Conservation (phyloP, 2,113 vertebrate genomes). For the Mohoua ochrocephala region DNA sequence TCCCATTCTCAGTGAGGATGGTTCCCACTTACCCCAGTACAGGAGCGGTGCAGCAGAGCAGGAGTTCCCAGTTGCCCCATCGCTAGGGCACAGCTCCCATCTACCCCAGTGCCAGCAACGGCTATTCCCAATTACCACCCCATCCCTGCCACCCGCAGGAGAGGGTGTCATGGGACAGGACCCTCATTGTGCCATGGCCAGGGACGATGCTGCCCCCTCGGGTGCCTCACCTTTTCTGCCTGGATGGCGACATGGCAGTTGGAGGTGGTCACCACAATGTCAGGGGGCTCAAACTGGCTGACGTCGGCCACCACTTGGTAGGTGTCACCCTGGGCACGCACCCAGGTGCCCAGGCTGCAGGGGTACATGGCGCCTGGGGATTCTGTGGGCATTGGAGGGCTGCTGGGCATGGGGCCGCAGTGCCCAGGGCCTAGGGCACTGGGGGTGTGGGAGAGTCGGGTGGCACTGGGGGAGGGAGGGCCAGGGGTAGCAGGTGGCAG, state of each 20-base stretch:
- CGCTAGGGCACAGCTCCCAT: not conserved
- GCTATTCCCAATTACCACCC: not conserved
- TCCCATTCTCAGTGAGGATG: not conserved
- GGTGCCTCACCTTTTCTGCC: constrained; percentile 78
- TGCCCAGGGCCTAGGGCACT: no score
- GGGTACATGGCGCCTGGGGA: constrained; percentile 35
- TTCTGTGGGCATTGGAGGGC: not conserved
- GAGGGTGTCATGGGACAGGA: accelerated
- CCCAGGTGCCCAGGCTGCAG: constrained; percentile 57
- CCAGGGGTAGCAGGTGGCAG: no score
- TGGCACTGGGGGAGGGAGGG: no score
- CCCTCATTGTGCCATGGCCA: accelerated
- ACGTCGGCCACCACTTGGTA: constrained; percentile 80
- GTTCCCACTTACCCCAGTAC: not conserved
- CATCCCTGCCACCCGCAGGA: accelerated
- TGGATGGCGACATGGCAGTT: constrained; percentile 77
- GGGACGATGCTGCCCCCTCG: accelerated
- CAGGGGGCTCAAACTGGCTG: constrained; percentile 82
- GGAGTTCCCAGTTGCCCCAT: not conserved
- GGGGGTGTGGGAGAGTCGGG: not conserved
- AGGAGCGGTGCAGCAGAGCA: not conserved
- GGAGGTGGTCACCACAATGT: constrained; percentile 81
- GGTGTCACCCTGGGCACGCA: constrained; percentile 66
- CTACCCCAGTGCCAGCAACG: not conserved
- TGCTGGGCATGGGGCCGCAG: accelerated